Evolutionary conservation across 1,140 invertebrate species (phyloP).

Genomic region (Monochamus saltuarius): DNA sequence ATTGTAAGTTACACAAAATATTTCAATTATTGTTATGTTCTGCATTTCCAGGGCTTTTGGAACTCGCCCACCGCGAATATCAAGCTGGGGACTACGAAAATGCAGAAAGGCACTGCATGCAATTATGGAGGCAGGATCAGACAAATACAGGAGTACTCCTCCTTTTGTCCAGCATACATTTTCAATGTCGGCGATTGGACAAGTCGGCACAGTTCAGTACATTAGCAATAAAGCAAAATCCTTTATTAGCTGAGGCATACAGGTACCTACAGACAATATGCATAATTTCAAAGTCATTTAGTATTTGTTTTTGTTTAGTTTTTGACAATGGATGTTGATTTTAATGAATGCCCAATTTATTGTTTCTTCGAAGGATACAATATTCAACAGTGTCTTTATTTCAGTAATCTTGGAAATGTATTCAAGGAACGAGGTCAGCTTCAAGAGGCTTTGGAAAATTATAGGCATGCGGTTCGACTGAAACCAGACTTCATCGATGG

Average conservation of each 20-base stretch:
- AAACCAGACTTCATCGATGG: constrained; percentile 99
- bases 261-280: constrained; percentile 55
- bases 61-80: constrained; percentile 96
- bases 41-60: constrained; percentile 71
- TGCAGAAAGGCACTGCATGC: constrained; percentile 98
- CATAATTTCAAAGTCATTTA: not conserved
- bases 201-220: constrained; percentile 96
- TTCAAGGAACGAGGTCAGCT: constrained; percentile 96
- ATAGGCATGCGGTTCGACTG: constrained; percentile 93
- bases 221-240: constrained; percentile 98
- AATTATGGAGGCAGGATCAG: constrained; percentile 94
- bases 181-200: constrained; percentile 94
- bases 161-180: constrained; percentile 96
- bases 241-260: constrained; percentile 95
- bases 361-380: constrained; percentile 1
- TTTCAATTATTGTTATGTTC: constrained; percentile 21
- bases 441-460: constrained; percentile 94
- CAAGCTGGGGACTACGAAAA: constrained; percentile 98
- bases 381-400: constrained; percentile 33
- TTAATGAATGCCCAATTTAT: constrained; percentile 1
- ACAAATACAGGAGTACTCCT: constrained; percentile 96
- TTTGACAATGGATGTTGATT: constrained; percentile 2
- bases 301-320: not conserved
- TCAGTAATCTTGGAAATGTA: constrained; percentile 96
- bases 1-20: not conserved